A percentile compares a stretch with the other conserved stretches of the same genome.
Evolutionary conservation across 2,888 invertebrate genomes (phyloP).

Genomic region (Cephus pygmeus): DNA sequence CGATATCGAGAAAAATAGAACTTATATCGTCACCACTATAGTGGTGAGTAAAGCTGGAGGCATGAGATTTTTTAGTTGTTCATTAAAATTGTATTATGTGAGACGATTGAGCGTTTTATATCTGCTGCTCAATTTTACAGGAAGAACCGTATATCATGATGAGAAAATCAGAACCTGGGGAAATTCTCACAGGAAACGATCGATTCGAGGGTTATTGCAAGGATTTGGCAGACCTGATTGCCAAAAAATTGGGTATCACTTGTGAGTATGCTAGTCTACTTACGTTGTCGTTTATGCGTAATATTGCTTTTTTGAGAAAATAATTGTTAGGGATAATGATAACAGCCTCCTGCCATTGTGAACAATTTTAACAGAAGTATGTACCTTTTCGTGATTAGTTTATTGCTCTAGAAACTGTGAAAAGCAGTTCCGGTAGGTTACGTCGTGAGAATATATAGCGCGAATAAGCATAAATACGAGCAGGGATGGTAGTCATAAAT

Average conservation of each 20-base stretch:
- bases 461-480: background rate
- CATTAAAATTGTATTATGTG: background rate
- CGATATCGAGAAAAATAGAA: conserved; percentile 83
- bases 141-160: conserved; percentile 92
- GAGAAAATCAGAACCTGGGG: conserved; percentile 74
- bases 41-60: conserved; percentile 68
- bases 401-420: background rate
- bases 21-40: conserved; percentile 88
- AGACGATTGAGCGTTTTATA: background rate
- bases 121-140: conserved; percentile 55
- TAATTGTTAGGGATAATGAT: background rate
- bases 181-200: conserved; percentile 78
- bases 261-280: conserved; percentile 72
- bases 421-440: background rate
- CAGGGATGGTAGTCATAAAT: background rate
- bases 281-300: background rate
- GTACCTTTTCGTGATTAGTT: background rate
- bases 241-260: conserved; percentile 83
- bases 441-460: background rate
- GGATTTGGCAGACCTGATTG: conserved; percentile 86
- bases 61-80: background rate
- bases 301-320: background rate
- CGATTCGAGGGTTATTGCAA: conserved; percentile 92
- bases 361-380: background rate
- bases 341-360: background rate